Base-by-base conservation (phyloP, 2,888 invertebrate species). In the Creontiades dilutus region DNA sequence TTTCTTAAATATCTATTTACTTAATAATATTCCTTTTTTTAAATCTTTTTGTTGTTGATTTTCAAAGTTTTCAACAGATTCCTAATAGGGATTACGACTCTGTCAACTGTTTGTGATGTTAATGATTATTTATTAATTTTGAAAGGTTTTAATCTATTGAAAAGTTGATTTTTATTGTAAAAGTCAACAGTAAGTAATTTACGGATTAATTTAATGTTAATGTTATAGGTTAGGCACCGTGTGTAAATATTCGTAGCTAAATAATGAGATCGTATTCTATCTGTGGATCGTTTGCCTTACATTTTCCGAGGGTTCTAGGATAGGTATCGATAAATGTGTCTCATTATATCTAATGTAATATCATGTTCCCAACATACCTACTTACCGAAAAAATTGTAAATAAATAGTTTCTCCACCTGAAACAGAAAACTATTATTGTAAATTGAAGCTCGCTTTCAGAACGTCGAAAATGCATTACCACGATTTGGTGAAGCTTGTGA, bases 31-130 rank as follows among this genome's bases (percentile, higher is more conserved):
- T n/a, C 16, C 75, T 75, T 46, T 87, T 37, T 87, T 61, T 75
- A 19, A 11, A 16, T 23, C 19, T 87, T 47, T 47, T 19, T n/a
- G 28, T 46, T 76, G 16, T 75, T 75, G 46, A 61, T 87, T 76
- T n/a, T 87, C 16, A 57, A 85, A 57, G n/a, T 37, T 37, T 37
- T 85, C 52, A 27, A 52, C 68, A 23, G 47, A 52, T 37, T 86
- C 37, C 37, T 86, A 0, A 7, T 37, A 47, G 86, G 46, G 27
- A 47, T 87, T 75, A 47, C 86, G 86, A 76, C 86, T 76, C 75
- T 48, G 86, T 76, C 76, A 87, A 76, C 86, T 46, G 76, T 75
- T 86, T 87, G 75, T 87, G 75, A 76, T 87, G 75, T 87, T 87
- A 87, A 87, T 47, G 75, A 76, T 87, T 87, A 68, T 68, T 68